Base-by-base conservation (phyloP, 2,888 invertebrate species). In the Tetragonisca angustula region DNA sequence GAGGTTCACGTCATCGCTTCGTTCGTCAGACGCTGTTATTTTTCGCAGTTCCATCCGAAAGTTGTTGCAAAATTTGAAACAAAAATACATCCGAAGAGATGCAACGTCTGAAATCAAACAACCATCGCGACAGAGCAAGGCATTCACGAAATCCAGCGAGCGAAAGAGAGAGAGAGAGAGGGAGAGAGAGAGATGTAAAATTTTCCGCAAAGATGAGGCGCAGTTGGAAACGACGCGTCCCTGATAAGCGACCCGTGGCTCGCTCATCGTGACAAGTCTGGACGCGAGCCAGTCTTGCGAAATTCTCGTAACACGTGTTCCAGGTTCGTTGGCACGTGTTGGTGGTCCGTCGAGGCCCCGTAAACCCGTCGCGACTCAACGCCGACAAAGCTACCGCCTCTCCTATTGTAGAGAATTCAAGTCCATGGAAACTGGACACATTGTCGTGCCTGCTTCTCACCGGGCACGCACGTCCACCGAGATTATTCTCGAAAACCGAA, bases 331-430 rank as follows among this genome's bases (percentile, higher is more conserved):
- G 83, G 85, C 91, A 91, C 92, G 91, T 92, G 91, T 90, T 91
- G 92, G 92, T 92, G 92, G 92, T 92, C 92, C 89, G 81, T 32
- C 32, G 65, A 74, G 81, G 76, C 74, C 87, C 9, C 81, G 85
- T 86, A 86, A 87, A 85, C 81, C 56, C n/a, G 85, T 80, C 87
- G 87, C 84, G 88, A 88, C 88, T 85, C 69, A 76, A 75, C 76
- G 80, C 91, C 92, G 91, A 92, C 92, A 91, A 91, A 91, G 92
- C 85, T 64, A n/a, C 78, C 76, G 83, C 72, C 84, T 89, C 87
- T 89, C 84, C 90, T 82, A 91, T 92, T 92, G 89, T 91, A 32
- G 71, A 79, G 82, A 85, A 83, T 85, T 81, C 82, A 85, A 79
- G 86, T 84, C 91, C 90, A 78, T 88, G 92, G 88, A 89, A 90